Evolutionary conservation across 2,888 invertebrate genomes (phyloP).

Genomic region (Xanthia icteritia): DNA sequence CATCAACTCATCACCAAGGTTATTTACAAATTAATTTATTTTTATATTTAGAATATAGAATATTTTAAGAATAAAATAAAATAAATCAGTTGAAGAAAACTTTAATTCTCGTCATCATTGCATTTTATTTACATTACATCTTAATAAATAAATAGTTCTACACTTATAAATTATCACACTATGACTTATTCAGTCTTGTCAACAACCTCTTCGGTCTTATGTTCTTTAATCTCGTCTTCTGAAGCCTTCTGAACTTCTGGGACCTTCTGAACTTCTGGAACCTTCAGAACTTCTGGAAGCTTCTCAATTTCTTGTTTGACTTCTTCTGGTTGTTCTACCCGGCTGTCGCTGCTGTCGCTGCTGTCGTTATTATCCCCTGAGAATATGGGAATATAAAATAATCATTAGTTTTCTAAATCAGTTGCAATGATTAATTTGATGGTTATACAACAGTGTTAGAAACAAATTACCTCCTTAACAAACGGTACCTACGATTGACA

Average conservation of each 20-base stretch:
- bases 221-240: slow-evolving; percentile 65
- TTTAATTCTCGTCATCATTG: slow-evolving; percentile 60
- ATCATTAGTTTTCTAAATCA: neutral
- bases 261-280: slow-evolving; percentile 61
- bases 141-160: slow-evolving; percentile 72
- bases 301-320: slow-evolving; percentile 45
- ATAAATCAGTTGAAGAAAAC: slow-evolving; percentile 43
- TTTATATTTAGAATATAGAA: too few relatives aligned
- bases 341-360: slow-evolving; percentile 71
- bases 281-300: slow-evolving; percentile 60
- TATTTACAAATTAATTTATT: too few relatives aligned
- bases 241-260: slow-evolving; percentile 63
- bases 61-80: slow-evolving; percentile 24
- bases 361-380: slow-evolving; percentile 81
- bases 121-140: slow-evolving; percentile 68
- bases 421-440: neutral
- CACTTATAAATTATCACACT: slow-evolving; percentile 74
- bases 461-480: slow-evolving; percentile 9
- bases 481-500: neutral
- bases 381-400: slow-evolving; percentile 59
- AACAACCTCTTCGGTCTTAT: slow-evolving; percentile 67
- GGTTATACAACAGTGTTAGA: slow-evolving; percentile 28
- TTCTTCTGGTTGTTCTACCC: slow-evolving; percentile 71
- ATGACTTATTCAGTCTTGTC: slow-evolving; percentile 84
- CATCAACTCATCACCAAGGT: too few relatives aligned